Conservation (phyloP, 2,888 invertebrate genomes). For the Drosophila barbarae region DNA sequence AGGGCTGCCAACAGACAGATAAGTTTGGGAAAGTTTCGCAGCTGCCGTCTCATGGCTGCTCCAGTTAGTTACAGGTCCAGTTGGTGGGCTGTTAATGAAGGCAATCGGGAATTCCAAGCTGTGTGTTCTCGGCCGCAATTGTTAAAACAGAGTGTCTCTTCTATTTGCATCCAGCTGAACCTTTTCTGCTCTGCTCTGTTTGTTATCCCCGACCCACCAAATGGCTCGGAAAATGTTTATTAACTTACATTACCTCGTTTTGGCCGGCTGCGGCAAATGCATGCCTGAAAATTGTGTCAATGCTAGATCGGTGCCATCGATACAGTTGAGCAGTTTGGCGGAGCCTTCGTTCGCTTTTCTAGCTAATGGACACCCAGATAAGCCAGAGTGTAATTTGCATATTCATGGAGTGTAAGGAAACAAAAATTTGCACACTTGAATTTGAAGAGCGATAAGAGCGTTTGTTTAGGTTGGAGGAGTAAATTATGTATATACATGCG, state of each 20-base stretch:
- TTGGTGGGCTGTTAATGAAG: slow-evolving; percentile 8
- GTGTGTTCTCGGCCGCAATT: slow-evolving; percentile 60
- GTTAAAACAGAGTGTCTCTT: slow-evolving; percentile 61
- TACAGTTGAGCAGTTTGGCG: slow-evolving; percentile 21
- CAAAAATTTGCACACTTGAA: slow-evolving; percentile 62
- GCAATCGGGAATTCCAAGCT: slow-evolving; percentile 20
- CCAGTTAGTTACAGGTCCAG: slow-evolving; percentile 40
- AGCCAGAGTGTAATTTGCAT: slow-evolving; percentile 23
- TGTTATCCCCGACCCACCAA: slow-evolving; percentile 39
- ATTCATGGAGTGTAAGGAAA: slow-evolving; percentile 48
- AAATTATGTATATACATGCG: no score
- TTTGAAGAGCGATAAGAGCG: slow-evolving; percentile 59
- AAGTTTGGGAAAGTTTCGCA: slow-evolving; percentile 30
- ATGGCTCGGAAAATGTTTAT: slow-evolving; percentile 67
- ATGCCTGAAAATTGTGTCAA: slow-evolving; percentile 56
- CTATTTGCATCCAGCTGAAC: slow-evolving; percentile 32
- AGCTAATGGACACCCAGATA: slow-evolving; percentile 11
- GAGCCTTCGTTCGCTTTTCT: slow-evolving; percentile 4
- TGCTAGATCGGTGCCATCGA: slow-evolving; percentile 51
- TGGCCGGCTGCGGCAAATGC: slow-evolving; percentile 7
- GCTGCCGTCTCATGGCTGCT: slow-evolving; percentile 40
- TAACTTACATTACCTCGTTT: slow-evolving; percentile 48
- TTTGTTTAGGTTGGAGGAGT: not conserved
- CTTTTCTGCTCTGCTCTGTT: slow-evolving; percentile 27
- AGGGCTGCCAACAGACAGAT: slow-evolving; percentile 22